A percentile compares a stretch with the other conserved stretches of the same genome.
Conservation (phyloP, 2,113 vertebrate species). For the Chauna torquata region DNA sequence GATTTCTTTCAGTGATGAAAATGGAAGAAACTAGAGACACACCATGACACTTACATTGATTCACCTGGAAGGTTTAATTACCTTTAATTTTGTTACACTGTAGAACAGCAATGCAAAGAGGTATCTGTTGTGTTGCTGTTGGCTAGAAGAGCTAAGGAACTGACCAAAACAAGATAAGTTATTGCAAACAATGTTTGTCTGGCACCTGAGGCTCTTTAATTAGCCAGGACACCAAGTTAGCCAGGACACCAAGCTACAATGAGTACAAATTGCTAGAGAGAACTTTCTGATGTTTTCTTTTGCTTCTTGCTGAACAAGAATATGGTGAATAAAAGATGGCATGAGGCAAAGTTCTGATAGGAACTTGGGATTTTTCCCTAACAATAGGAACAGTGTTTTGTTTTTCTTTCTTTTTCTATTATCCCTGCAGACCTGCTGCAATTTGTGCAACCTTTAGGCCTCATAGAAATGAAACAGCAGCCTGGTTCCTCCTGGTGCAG, state of each 20-base stretch:
- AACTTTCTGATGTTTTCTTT: not conserved
- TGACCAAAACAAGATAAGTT: conserved; percentile 19
- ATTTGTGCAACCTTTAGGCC: not conserved
- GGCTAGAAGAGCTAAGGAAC: not conserved
- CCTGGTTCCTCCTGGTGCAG: not conserved
- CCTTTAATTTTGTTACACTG: not conserved
- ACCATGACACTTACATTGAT: not conserved
- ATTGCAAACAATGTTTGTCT: not conserved
- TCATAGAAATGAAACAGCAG: not conserved
- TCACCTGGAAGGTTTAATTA: conserved; percentile 16
- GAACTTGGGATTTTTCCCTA: not conserved
- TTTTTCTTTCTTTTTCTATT: not conserved
- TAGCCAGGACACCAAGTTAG: not conserved
- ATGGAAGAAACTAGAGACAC: not conserved
- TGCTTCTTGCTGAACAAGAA: not conserved
- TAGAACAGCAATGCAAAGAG: not conserved
- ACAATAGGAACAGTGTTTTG: not conserved
- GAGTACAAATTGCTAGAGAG: not conserved
- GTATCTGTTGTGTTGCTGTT: not conserved
- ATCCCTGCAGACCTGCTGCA: not conserved
- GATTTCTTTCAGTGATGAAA: not conserved
- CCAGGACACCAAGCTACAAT: not conserved
- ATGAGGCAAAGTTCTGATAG: not conserved
- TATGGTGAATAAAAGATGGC: not conserved
- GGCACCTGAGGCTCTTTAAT: conserved; percentile 28